Base-by-base conservation (phyloP, 2,888 invertebrate species). In the Epinotia brunnichana region DNA sequence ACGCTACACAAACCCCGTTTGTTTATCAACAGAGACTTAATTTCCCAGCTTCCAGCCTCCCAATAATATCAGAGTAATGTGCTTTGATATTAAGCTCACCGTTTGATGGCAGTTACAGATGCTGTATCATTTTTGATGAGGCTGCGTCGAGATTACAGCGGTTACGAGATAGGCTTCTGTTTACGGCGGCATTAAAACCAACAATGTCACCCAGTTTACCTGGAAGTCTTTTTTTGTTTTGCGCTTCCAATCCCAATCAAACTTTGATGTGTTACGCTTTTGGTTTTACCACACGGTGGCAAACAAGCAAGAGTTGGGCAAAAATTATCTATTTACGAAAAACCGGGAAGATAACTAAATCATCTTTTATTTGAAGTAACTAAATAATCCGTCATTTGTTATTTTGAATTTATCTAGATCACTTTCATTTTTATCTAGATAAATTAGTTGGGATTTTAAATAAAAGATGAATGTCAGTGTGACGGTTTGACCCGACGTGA, bases 121-220 rank as follows among this genome's bases (percentile, higher is more conserved):
- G 69, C 69, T 70, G 62, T 63, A 70, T 70, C 56, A 62, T 57
- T 56, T 70, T 56, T 69, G 62, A 70, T 63, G 62, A 70, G 53
- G 56, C 54, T 61, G 61, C 54, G 21, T 41, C 61, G 56, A 48
- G 70, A 70, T 70, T 70, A 70, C 62, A 21, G 29, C 54, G 44
- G 21, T 29, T 41, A 51, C 24, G 61, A 62, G 62, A 57, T 70
- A 70, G 62, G 70, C 29, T 54, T 24, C 44, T 15, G 63, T 35
- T 70, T 70, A 70, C 29, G 56, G 19, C 61, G 35, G 29, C 62
- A 56, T 56, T 70, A 70, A 69, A 70, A 17, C 44, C 69, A 48
- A 62, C 69, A 61, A 61, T 61, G 54, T 54, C 62, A 48, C 48
- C 61, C 41, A 53, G 56, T 41, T 44, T 69, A 44, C 61, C 54